These are phyloP conservation scores for Saguinus imperator DNA, from an alignment of 2,113 vertebrate genomes.

Conservation along the genomic window DNA sequence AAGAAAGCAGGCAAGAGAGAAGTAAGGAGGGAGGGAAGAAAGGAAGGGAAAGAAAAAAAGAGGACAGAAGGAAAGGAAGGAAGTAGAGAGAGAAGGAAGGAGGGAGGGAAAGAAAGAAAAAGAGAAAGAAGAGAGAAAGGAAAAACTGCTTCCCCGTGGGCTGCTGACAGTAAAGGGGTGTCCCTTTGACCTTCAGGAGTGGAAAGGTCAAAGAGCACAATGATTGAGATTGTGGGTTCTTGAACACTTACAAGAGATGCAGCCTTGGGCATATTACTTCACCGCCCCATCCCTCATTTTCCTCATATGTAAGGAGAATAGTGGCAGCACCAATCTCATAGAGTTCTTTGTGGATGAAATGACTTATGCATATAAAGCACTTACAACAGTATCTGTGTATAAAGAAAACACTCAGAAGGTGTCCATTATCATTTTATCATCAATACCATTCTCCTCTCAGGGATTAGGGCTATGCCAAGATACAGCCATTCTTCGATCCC, in stretches of 20 bases:
- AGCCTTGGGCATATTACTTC: neutral
- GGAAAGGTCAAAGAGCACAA: neutral
- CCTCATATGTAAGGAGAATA: neutral
- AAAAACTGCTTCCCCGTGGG: neutral
- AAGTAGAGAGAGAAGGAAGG: no score
- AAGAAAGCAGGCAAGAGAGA: no score
- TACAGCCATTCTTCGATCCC: neutral
- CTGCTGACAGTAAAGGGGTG: neutral
- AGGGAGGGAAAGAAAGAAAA: no score
- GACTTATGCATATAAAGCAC: neutral
- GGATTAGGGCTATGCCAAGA: neutral
- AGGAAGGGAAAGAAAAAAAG: accelerated
- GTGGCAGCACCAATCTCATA: neutral
- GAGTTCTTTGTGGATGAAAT: neutral
- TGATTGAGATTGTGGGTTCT: neutral
- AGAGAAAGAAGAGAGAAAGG: no score
- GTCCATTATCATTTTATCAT: neutral
- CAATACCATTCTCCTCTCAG: neutral
- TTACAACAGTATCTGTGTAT: neutral
- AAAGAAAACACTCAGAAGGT: neutral
- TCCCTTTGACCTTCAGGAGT: neutral
- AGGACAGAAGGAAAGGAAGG: accelerated
- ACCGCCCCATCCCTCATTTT: neutral
- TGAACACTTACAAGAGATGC: neutral
- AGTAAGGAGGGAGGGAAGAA: no score